Percentiles rank a stretch among this genome's conserved stretches.
phyloP scores from a whole-genome alignment of 2,113 vertebrate species.

The Diphyllodes magnificus region DNA sequence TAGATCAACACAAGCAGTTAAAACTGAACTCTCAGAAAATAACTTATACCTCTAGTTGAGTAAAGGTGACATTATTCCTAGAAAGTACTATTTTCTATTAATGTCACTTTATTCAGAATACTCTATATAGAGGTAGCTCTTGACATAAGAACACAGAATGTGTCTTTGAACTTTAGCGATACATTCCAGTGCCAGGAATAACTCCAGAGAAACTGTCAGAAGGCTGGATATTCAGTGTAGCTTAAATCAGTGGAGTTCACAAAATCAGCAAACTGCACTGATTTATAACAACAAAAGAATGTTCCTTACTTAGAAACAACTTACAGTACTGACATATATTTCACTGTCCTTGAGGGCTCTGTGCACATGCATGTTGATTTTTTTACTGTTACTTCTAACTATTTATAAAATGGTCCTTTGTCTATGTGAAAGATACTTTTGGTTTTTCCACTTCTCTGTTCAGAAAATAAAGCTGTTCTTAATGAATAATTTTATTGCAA shows the following conservation, averaged over 20 bases:
- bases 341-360: not conserved
- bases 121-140: not conserved
- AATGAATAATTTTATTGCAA: not conserved
- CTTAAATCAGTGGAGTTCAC: not conserved
- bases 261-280: not conserved
- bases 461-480: not conserved
- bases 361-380: not conserved
- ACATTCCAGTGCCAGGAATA: not conserved
- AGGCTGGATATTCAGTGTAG: not conserved
- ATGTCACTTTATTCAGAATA: not conserved
- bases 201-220: not conserved
- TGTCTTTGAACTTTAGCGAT: not conserved
- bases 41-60: not conserved
- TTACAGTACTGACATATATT: not conserved
- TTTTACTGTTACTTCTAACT: not conserved
- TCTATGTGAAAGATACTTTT: not conserved
- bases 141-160: not conserved
- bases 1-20: not conserved
- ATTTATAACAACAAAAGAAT: not conserved
- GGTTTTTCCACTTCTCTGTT: not conserved
- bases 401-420: not conserved
- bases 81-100: not conserved
- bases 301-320: not conserved
- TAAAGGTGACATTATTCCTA: not conserved
- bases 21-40: not conserved